Base-by-base conservation (phyloP, 2,113 vertebrate species). In the Chaetodon trifascialis region DNA sequence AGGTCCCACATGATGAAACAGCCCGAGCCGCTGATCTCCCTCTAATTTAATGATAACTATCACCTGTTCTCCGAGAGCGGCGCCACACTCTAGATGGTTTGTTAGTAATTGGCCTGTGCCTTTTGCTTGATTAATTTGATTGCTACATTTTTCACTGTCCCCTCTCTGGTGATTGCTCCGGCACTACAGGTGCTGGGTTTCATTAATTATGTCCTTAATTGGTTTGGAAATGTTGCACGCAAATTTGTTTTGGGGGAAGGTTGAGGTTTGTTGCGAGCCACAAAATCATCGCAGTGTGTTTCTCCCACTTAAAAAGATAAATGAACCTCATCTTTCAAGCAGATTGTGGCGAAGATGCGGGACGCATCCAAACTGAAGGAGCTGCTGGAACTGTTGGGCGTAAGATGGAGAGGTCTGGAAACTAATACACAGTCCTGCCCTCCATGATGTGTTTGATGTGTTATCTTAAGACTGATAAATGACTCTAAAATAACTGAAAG, bases 131-230 rank as follows among this genome's bases (percentile, higher is more conserved):
- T 93, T 93, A 93, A 89, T 93, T 86, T 94, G 89, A 92, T 89
- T 89, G 90, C 84, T 80, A 88, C 90, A 94, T 95, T 95, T 93
- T 93, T 94, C 94, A 90, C 81, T 83, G 85, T 93, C 92, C 91
- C 82, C 85, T 86, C 90, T 89, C 76, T 58, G 65, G 86, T 85
- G 85, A 90, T 80, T 90, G 85, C 84, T 51, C 83, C 59, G 80
- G 83, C 64, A 71, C 88, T 90, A 85, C 93, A 94, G 93, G 93
- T 95, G 93, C 89, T 85, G 73, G 73, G 69, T 86, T 94, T 93
- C 91, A 93, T 94, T 93, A 90, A 95, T 94, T 95, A 92, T 58
- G 81, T 62, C 80, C 51, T 56, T 95, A 95, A 95, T 95, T 95
- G 92, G 91, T 93, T 94, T 91, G 87, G 92, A 95, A 94, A 94